Base-by-base conservation (phyloP, 2,888 invertebrate species). In the Petrolisthes manimaculis region DNA sequence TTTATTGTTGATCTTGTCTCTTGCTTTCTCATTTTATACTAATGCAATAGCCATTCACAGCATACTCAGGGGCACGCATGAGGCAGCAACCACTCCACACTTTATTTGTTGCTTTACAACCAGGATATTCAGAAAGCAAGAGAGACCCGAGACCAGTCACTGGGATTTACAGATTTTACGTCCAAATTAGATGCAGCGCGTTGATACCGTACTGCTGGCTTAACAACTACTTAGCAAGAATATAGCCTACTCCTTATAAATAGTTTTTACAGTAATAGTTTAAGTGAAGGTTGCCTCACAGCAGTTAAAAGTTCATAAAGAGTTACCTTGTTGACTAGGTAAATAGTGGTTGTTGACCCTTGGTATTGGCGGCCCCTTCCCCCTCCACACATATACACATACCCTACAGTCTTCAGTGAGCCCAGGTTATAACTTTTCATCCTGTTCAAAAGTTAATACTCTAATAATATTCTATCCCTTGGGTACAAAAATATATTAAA, bases 21-120 rank as follows among this genome's bases (percentile, higher is more conserved):
- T 83, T 69, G 69, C 69, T 78, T 87, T 61, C 83, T 51, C 80
- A 56, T 55, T 84, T 84, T 88, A 79, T 84, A 84, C 80, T 74
- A 80, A 69, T 67, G 80, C 80, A 78, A 80, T 80, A 84, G 69
- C 78, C 79, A 83, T 71, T 83, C 54, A 71, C 83, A 37, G 37
- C 88, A 84, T 80, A 81, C 84, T 88, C 74, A 84, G 81, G 84
- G 84, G 88, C 81, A 51, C 69, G 81, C 84, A 53, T 55, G 74
- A 88, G 88, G 84, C 80, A 88, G 84, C 81, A 84, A 81, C 84
- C 78, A 83, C 83, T 78, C 55, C 56, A 37, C 67, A 18, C 37
- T 61, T 12, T 56, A 67, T 71, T 37, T 18, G 81, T 74, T 86
- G 86, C 86, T 82, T 81, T 81, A 75, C 37, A 67, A 79, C 84